phyloP scores from a whole-genome alignment of 2,797 vertebrate species.

The Apogon talboti region DNA sequence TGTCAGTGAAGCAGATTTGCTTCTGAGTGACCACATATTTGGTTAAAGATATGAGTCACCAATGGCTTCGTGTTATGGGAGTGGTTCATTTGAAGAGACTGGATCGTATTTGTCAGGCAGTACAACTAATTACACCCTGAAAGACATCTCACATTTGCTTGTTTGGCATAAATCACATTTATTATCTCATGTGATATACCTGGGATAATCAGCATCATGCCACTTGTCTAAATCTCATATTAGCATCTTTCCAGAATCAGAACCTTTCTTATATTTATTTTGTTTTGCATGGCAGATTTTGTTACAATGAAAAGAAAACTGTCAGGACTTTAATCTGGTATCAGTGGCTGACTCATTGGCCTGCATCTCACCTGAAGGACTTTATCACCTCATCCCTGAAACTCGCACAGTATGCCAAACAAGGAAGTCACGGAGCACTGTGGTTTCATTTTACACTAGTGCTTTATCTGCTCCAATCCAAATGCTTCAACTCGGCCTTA shows the following conservation, averaged over 20 bases:
- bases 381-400: conserved; percentile 44
- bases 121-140: too few species aligned
- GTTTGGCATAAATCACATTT: too few species aligned
- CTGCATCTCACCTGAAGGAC: conserved; percentile 2
- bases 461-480: conserved; percentile 31
- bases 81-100: too few species aligned
- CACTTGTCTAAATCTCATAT: too few species aligned
- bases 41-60: too few species aligned
- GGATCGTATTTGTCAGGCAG: too few species aligned
- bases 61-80: too few species aligned
- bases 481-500: conserved; percentile 26
- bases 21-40: too few species aligned
- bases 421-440: conserved; percentile 26
- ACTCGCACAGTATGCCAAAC: conserved; percentile 57
- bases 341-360: not conserved
- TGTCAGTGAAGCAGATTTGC: too few species aligned
- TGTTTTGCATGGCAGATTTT: not conserved
- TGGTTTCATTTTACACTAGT: conserved; percentile 57
- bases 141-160: too few species aligned
- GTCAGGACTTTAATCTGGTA: not conserved
- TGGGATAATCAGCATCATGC: too few species aligned
- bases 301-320: not conserved
- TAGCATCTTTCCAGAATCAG: not conserved
- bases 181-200: too few species aligned
- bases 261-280: not conserved